Conservation (phyloP, 2,113 vertebrate species). For the Rallus limicola region DNA sequence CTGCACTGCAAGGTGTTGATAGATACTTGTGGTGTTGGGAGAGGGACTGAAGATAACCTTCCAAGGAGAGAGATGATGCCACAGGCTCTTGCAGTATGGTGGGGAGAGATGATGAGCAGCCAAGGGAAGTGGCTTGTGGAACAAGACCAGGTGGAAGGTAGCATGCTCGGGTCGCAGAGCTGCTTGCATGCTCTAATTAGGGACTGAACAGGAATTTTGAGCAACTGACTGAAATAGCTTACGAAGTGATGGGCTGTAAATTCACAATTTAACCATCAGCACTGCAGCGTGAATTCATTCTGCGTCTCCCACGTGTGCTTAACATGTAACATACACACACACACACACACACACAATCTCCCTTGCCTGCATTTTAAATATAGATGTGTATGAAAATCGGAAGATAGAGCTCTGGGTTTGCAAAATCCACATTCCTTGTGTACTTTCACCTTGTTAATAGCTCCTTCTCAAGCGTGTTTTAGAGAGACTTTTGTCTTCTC, state of each 20-base stretch:
- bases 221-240: neutral
- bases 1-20: neutral
- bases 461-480: neutral
- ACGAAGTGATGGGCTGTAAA: neutral
- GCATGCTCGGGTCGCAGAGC: neutral
- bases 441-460: neutral
- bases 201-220: neutral
- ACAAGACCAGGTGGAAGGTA: neutral
- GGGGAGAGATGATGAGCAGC: neutral
- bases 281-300: neutral
- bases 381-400: neutral
- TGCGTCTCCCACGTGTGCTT: neutral
- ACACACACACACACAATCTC: neutral
- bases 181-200: neutral
- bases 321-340: neutral
- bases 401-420: neutral
- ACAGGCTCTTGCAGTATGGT: neutral
- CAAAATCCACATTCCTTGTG: neutral
- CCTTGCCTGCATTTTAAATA: neutral
- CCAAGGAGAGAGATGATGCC: neutral
- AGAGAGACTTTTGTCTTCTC: neutral
- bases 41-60: neutral
- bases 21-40: neutral
- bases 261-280: neutral
- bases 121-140: neutral